phyloP scores from a whole-genome alignment of 2,113 vertebrate genomes.

The Edolisoma coerulescens region DNA sequence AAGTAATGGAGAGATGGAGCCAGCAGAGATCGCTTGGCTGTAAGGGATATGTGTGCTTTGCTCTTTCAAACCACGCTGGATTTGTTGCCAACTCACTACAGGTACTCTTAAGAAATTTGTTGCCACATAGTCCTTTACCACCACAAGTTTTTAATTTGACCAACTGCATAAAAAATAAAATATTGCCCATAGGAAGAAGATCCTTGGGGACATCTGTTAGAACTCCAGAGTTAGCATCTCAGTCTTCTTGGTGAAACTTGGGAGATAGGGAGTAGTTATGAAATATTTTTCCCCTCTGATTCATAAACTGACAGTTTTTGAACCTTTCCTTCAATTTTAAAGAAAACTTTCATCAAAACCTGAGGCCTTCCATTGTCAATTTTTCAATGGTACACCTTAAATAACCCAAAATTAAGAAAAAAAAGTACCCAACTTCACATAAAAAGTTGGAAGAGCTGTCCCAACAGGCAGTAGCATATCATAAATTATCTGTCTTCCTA shows the following conservation, averaged over 20 bases:
- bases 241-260: neutral
- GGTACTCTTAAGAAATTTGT: neutral
- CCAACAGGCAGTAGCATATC: neutral
- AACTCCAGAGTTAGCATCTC: neutral
- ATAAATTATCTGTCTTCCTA: neutral
- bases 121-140: neutral
- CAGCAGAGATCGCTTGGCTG: neutral
- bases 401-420: neutral
- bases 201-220: neutral
- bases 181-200: neutral
- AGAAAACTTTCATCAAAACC: neutral
- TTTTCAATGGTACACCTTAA: neutral
- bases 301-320: neutral
- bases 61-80: neutral
- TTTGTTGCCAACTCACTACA: neutral
- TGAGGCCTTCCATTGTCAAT: neutral
- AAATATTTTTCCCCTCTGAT: neutral
- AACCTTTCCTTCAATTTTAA: neutral
- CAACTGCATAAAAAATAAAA: neutral
- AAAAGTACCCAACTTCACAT: neutral
- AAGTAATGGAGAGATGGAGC: neutral
- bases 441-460: neutral
- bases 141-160: neutral
- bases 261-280: neutral
- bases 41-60: neutral